Conservation (phyloP, 1,140 invertebrate genomes). For the Saccostrea echinata region DNA sequence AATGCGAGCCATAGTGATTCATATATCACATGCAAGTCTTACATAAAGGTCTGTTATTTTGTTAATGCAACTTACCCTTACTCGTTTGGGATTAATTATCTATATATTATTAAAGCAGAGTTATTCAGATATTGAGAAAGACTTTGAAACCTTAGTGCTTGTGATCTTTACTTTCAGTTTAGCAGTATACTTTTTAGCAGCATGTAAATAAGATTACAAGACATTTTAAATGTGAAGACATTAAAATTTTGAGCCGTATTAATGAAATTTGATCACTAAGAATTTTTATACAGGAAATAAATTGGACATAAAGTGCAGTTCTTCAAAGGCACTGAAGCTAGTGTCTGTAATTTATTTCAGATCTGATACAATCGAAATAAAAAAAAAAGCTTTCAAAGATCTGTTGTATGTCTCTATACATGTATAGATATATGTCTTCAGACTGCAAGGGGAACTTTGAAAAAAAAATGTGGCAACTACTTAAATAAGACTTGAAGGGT, state of each 20-base stretch:
- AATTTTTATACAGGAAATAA: too few relatives aligned
- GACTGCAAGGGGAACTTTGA: too few relatives aligned
- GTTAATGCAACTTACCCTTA: slow-evolving; percentile 3
- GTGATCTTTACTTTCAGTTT: neutral
- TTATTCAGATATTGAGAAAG: neutral
- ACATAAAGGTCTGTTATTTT: neutral
- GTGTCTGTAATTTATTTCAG: too few relatives aligned
- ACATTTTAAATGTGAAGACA: neutral
- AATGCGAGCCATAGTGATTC: slow-evolving; percentile 1
- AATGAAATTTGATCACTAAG: neutral
- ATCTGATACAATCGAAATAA: too few relatives aligned
- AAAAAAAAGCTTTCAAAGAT: too few relatives aligned
- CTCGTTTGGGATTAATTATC: slow-evolving; percentile 33
- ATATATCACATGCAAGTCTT: slow-evolving; percentile 4
- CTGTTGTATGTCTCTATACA: too few relatives aligned
- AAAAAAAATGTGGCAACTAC: neutral
- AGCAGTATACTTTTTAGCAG: neutral
- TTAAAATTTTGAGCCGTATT: neutral
- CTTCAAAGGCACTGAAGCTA: too few relatives aligned
- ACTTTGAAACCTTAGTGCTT: neutral
- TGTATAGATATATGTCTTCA: too few relatives aligned
- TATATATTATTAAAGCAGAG: neutral
- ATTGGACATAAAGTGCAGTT: too few relatives aligned
- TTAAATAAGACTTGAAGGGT: neutral
- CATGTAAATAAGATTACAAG: neutral